A percentile compares a stretch with the other conserved stretches of the same genome.
phyloP scores from a whole-genome alignment of 2,113 vertebrate species.

The Ariopsis seemanni region DNA sequence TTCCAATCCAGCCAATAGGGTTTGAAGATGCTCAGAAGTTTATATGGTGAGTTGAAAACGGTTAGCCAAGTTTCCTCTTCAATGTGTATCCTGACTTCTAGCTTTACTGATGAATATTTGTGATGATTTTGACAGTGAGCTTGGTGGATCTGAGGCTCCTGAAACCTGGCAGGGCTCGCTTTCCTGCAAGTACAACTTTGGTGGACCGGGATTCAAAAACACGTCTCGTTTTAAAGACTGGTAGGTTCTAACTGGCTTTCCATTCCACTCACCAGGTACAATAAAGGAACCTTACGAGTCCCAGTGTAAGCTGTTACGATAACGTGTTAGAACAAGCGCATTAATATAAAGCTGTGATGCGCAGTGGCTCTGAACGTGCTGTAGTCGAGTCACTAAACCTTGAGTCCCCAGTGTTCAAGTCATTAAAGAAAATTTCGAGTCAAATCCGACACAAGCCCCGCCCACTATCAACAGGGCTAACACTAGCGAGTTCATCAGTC shows the following conservation, averaged over 20 bases:
- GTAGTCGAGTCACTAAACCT: no score
- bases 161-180: constrained; percentile 76
- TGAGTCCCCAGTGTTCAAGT: no score
- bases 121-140: constrained; percentile 64
- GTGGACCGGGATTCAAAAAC: constrained; percentile 77
- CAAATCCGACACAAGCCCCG: no score
- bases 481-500: no score
- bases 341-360: neutral
- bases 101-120: neutral
- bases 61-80: neutral
- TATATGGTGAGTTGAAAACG: constrained; percentile 78
- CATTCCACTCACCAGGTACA: neutral
- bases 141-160: constrained; percentile 65
- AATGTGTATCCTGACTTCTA: neutral
- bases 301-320: neutral
- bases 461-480: no score
- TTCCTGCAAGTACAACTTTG: constrained; percentile 77
- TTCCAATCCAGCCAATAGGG: constrained; percentile 86
- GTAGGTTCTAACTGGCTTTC: constrained; percentile 48
- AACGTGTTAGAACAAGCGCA: neutral
- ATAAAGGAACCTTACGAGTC: neutral
- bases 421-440: no score
- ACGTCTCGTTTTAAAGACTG: constrained; percentile 64
- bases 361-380: neutral
- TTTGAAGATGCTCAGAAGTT: constrained; percentile 79